phyloP scores from a whole-genome alignment of 2,888 invertebrate species.

The Villa cingulata region DNA sequence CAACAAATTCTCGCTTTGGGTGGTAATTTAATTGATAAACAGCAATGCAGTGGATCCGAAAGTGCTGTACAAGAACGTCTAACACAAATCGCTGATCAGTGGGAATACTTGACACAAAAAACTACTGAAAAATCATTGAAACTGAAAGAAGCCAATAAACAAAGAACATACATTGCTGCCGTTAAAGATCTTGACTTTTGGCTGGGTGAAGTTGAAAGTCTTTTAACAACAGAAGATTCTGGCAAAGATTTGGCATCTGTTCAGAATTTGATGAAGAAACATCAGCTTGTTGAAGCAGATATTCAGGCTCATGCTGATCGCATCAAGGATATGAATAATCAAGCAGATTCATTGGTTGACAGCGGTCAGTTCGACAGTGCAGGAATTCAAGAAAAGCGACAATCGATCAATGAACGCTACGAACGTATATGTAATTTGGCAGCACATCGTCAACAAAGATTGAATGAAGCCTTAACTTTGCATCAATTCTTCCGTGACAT shows the following conservation, averaged over 20 bases:
- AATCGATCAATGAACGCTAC: constrained; percentile 93
- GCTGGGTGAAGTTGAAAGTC: constrained; percentile 96
- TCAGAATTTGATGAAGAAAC: constrained; percentile 97
- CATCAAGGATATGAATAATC: constrained; percentile 85
- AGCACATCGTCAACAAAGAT: constrained; percentile 76
- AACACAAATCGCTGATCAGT: constrained; percentile 91
- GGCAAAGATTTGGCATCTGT: constrained; percentile 97
- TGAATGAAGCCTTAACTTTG: constrained; percentile 93
- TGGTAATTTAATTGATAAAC: constrained; percentile 82
- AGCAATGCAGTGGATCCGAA: constrained; percentile 95
- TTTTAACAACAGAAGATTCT: constrained; percentile 89
- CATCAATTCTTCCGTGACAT: constrained; percentile 99
- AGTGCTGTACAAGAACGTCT: constrained; percentile 83
- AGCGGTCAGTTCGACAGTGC: constrained; percentile 96
- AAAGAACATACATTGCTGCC: constrained; percentile 97
- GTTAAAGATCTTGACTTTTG: constrained; percentile 99
- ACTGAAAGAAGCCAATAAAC: constrained; percentile 97
- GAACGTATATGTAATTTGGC: constrained; percentile 86
- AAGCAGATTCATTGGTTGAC: constrained; percentile 91
- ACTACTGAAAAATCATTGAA: constrained; percentile 97
- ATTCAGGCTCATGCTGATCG: constrained; percentile 93
- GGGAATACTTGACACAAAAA: constrained; percentile 96
- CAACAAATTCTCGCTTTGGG: constrained; percentile 93
- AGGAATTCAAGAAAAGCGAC: constrained; percentile 86
- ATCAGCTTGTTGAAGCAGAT: constrained; percentile 95